Percentiles rank a stretch among this genome's conserved stretches.
These are phyloP conservation scores for Callipepla californica DNA, from an alignment of 2,113 vertebrate species.

Conservation along the genomic window DNA sequence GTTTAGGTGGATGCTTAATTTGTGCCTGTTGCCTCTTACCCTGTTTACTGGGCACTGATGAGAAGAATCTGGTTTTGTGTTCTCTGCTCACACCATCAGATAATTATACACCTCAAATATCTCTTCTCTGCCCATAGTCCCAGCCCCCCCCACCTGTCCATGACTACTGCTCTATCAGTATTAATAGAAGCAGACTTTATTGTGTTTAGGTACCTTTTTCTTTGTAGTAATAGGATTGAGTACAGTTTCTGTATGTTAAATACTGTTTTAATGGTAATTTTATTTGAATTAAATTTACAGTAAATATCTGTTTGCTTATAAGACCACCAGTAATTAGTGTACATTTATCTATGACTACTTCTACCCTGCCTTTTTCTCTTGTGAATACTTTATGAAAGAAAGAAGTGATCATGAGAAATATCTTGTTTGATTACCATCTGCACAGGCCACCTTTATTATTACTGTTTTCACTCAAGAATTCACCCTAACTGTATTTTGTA, in stretches of 20 bases:
- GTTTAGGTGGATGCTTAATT: neutral
- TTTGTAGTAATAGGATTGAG: neutral
- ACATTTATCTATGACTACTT: neutral
- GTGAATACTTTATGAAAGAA: neutral
- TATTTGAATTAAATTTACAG: neutral
- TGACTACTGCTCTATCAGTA: neutral
- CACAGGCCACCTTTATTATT: neutral
- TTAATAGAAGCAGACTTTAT: neutral
- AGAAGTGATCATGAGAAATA: neutral
- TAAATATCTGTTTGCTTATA: neutral
- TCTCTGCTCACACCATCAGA: neutral
- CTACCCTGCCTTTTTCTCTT: neutral
- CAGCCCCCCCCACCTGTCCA: neutral
- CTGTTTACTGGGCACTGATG: neutral
- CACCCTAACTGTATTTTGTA: neutral
- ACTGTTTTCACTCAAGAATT: neutral
- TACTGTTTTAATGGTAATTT: neutral
- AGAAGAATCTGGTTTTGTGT: neutral
- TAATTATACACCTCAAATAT: neutral
- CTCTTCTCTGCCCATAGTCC: neutral
- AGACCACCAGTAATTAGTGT: neutral
- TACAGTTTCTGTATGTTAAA: neutral
- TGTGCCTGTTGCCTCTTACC: neutral
- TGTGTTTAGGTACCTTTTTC: neutral
- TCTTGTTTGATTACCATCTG: neutral